A percentile compares a stretch with the other conserved stretches of the same genome.
Evolutionary conservation across 2,797 vertebrate species (phyloP).

Genomic region (Diglossa cyanea): DNA sequence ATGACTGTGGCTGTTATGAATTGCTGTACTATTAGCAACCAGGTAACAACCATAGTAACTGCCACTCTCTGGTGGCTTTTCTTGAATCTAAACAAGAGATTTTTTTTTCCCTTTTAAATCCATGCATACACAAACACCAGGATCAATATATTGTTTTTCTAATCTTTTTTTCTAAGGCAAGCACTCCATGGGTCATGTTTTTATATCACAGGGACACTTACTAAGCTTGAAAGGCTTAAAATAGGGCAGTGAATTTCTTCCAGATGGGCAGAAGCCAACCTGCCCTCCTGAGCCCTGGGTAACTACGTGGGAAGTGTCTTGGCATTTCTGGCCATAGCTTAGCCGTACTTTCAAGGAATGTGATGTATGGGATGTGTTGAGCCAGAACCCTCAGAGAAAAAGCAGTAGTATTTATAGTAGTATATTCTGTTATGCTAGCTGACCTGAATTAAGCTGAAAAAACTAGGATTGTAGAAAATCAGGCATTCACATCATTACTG

Average conservation of each 20-base stretch:
- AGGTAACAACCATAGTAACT: constrained; percentile 11
- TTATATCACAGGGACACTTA: neutral
- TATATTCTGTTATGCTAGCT: neutral
- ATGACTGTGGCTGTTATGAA: neutral
- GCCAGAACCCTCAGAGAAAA: neutral
- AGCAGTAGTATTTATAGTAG: neutral
- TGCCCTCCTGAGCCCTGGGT: neutral
- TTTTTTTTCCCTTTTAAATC: neutral
- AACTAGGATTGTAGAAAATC: neutral
- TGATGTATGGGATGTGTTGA: neutral
- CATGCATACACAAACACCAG: neutral
- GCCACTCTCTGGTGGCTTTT: neutral
- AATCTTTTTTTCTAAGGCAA: neutral
- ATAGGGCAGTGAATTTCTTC: neutral
- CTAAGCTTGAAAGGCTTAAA: neutral
- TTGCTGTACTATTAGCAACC: constrained; percentile 7
- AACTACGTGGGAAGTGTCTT: neutral
- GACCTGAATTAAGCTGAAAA: neutral
- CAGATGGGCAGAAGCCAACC: neutral
- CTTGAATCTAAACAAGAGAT: neutral
- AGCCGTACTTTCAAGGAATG: neutral
- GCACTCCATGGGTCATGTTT: neutral
- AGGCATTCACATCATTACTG: neutral
- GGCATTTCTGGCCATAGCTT: neutral
- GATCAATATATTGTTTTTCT: neutral